A percentile compares a stretch with the other conserved stretches of the same genome.
phyloP scores from a whole-genome alignment of 2,113 vertebrate species.

The Globicephala melas region DNA sequence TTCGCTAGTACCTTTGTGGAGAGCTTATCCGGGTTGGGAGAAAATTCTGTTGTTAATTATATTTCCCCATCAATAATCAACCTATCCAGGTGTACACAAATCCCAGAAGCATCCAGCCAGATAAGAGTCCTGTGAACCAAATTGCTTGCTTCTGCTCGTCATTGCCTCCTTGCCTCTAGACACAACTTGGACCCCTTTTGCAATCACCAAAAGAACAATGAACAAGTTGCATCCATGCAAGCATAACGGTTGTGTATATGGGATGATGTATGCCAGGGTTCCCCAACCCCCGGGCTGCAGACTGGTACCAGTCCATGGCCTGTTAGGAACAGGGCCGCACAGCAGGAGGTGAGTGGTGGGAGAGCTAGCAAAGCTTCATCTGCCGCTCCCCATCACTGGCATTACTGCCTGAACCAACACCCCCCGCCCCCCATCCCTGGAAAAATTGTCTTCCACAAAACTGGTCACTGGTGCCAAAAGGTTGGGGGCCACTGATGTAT shows the following conservation, averaged over 20 bases:
- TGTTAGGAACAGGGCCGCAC: no score
- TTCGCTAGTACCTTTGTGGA: not conserved
- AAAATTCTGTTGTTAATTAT: not conserved
- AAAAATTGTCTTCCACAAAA: no score
- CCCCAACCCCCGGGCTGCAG: no score
- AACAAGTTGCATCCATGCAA: not conserved
- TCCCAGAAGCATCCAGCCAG: not conserved
- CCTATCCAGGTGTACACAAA: not conserved
- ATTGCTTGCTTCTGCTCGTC: not conserved
- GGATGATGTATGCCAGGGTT: not conserved
- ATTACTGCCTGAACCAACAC: no score
- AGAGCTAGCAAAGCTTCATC: no score
- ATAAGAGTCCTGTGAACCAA: not conserved
- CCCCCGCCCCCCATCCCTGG: no score
- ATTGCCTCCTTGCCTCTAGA: not conserved
- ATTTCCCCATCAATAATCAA: not conserved
- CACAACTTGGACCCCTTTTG: not conserved
- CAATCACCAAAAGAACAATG: not conserved
- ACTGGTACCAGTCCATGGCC: no score
- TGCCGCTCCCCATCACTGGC: no score
- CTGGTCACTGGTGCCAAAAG: no score
- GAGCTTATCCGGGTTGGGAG: not conserved
- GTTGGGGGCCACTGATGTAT: not conserved
- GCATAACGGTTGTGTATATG: not conserved
- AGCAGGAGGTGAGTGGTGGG: no score